Evolutionary conservation across 2,888 invertebrate species (phyloP), one percentile per base, ranked within the genome.

Genomic region (Ditula angustiorana): DNA sequence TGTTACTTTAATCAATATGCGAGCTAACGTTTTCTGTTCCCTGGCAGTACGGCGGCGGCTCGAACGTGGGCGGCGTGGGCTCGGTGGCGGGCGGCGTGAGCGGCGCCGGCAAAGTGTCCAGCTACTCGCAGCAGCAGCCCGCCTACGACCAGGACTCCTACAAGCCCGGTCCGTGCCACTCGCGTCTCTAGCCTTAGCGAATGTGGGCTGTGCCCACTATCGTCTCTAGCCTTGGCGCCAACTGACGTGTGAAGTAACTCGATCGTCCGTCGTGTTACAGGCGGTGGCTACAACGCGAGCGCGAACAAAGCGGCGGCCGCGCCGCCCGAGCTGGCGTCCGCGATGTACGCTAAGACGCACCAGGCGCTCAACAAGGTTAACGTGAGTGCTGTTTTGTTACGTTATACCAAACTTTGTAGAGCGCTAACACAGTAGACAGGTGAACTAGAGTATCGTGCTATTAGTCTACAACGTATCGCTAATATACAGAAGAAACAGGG

Each of bases 351-450:
- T 79, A 98, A 98, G 88, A 94, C 95, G 71, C 98, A 98, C 87
- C 96, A 96, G 74, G 96, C 97, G 81, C 95, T 98, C 84, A 96
- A 96, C 83, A 98, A 98, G 94, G 97, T 98, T 85, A 97, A 97
- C 92, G 97, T 97, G 90, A 95, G 96, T 96, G 79, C 52, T 10
- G 8, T n/a, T 0, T 23, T 11, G 7, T 19, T 53, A n/a, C n/a
- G n/a, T n/a, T n/a, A n/a, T n/a, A 11, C 21, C 23, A 7, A 33
- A n/a, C 3, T 3, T 26, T 5, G 26, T 5, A 5, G 26, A 26
- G 26, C 26, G 5, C 26, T n/a, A n/a, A n/a, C n/a, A n/a, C n/a
- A n/a, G n/a, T n/a, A n/a, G n/a, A n/a, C n/a, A n/a, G n/a, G n/a
- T n/a, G n/a, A n/a, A n/a, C n/a, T n/a, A n/a, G n/a, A n/a, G n/a